These are phyloP conservation scores for Drosophila busckii DNA, from an alignment of 1,140 invertebrate species.

Conservation along the genomic window DNA sequence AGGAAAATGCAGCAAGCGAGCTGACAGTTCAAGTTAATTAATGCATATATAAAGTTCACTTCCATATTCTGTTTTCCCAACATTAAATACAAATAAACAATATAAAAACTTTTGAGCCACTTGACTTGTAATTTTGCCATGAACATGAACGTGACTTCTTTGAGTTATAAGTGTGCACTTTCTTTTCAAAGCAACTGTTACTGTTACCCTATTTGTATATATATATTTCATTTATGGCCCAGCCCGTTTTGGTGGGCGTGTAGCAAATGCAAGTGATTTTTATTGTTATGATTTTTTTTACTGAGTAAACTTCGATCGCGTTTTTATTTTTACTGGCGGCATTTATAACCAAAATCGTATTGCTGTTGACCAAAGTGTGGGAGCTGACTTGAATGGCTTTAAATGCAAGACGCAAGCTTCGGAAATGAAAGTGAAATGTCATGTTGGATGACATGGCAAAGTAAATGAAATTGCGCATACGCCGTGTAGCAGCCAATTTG, in stretches of 20 bases:
- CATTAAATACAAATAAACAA: too few relatives aligned
- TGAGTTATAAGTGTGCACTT: slow-evolving; percentile 46
- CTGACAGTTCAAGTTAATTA: background rate
- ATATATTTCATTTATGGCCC: slow-evolving; percentile 12
- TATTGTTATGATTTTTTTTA: slow-evolving; percentile 11
- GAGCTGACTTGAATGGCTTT: slow-evolving; percentile 30
- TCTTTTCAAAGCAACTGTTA: too few relatives aligned
- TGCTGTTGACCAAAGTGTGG: background rate
- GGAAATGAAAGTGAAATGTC: slow-evolving; percentile 77
- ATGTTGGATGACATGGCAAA: slow-evolving; percentile 55
- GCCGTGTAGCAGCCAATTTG: too few relatives aligned
- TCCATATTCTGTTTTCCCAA: too few relatives aligned
- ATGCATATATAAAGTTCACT: background rate
- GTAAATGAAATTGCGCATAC: too few relatives aligned
- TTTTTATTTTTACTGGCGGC: slow-evolving; percentile 39
- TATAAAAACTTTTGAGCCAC: slow-evolving; percentile 5
- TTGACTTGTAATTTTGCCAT: slow-evolving; percentile 14
- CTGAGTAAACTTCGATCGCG: slow-evolving; percentile 46
- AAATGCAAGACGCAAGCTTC: slow-evolving; percentile 68
- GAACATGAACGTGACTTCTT: slow-evolving; percentile 58
- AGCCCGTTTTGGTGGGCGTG: slow-evolving; percentile 29
- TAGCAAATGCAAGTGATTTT: slow-evolving; percentile 27
- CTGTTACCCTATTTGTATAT: too few relatives aligned
- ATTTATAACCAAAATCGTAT: slow-evolving; percentile 20
- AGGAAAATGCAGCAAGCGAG: background rate